Evolutionary conservation across 2,888 invertebrate genomes (phyloP), one percentile per base, ranked within the genome.

Genomic region (Mylabris sibirica): DNA sequence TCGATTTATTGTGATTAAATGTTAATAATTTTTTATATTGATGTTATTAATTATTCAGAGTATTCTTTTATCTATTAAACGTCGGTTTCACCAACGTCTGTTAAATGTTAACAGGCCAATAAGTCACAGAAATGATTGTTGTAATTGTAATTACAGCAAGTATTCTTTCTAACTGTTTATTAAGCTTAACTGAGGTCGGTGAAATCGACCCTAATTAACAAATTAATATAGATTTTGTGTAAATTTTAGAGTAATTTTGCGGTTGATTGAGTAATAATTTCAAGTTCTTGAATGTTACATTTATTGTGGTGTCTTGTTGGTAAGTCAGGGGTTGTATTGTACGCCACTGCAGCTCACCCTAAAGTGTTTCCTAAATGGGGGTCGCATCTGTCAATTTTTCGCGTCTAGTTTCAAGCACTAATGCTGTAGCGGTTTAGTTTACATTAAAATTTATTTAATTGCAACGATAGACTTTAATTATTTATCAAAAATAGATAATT

Each of bases 321-420:
- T 49, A 9, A 9, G 20, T 20, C 0, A 20, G 49, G 49, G 49
- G 49, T 30, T 35, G 72, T 38, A 17, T 14, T 49, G 11, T 74
- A 73, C 83, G 81, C 80, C 81, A 72, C 75, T 81, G 81, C 11
- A 60, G 74, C 73, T 74, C 79, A 78, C 80, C 82, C 84, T 82
- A 80, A 73, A 68, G 76, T 76, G 70, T 74, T 70, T 74, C 74
- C 77, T 78, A 78, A 81, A 81, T 79, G 79, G 84, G 30, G 83
- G 82, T 82, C 83, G 83, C 85, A 85, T 85, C 85, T 85, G 85
- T 85, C 85, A 84, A 83, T 82, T 85, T 84, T 84, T 82, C 81
- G 79, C 75, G 78, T 79, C 73, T 77, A 82, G 82, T 80, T 80
- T 77, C 73, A 72, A 72, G 67, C 59, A 63, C 74, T 75, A 73